These are phyloP conservation scores for Eupithecia dodoneata DNA, from an alignment of 2,888 invertebrate species.

Conservation along the genomic window DNA sequence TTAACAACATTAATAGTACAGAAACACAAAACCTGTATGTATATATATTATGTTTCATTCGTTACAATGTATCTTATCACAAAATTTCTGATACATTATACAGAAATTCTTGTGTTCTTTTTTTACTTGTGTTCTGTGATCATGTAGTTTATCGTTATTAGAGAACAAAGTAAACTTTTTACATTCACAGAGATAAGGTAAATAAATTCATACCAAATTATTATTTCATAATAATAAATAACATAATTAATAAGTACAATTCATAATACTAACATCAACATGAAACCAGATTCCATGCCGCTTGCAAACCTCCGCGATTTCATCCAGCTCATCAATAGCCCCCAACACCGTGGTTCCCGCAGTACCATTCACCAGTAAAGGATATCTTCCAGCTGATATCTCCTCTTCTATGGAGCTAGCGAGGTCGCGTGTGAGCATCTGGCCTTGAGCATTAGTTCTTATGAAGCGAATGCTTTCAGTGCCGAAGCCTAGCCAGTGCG, in stretches of 20 bases:
- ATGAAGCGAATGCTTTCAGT: conserved; percentile 87
- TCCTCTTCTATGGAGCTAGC: conserved; percentile 82
- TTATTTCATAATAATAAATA: not conserved
- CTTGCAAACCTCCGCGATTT: conserved; percentile 87
- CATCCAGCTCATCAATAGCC: conserved; percentile 90
- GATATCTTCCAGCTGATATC: conserved; percentile 77
- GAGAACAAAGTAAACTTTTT: not conserved
- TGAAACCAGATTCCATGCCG: conserved; percentile 91
- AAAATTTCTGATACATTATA: too few relatives aligned
- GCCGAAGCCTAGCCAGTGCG: conserved; percentile 93
- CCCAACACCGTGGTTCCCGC: conserved; percentile 93
- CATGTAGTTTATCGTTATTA: too few relatives aligned
- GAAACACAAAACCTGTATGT: not conserved
- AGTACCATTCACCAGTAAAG: conserved; percentile 89
- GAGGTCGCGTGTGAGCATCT: conserved; percentile 86
- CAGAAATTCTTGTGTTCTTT: too few relatives aligned
- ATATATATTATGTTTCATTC: too few relatives aligned
- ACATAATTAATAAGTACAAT: too few relatives aligned
- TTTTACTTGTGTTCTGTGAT: too few relatives aligned
- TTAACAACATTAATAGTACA: not conserved
- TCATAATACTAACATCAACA: conserved; percentile 86
- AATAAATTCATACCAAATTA: not conserved
- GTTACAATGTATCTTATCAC: too few relatives aligned
- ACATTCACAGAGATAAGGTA: not conserved
- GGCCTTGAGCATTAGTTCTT: conserved; percentile 86